Base-by-base conservation (phyloP, 2,888 invertebrate genomes). In the Arge pagana region DNA sequence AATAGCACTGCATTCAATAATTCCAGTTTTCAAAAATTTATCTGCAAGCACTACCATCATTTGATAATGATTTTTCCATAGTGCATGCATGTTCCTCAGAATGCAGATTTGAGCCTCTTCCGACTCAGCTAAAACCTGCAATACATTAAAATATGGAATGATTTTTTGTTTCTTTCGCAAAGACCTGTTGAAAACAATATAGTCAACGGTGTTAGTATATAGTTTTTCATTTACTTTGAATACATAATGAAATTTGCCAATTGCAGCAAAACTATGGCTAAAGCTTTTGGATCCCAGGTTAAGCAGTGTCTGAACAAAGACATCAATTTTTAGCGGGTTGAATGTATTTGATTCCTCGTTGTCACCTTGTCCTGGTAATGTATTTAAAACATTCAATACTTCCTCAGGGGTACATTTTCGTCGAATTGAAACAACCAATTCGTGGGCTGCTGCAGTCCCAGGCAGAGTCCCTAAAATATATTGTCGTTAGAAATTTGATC, bases 201-300 rank as follows among this genome's bases (percentile, higher is more conserved):
- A 35, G n/a, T 28, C n/a, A 8, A 35, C 16, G 15, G 18, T 11
- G 8, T 16, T 23, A 40, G n/a, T 3, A 35, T 8, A 39, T 10
- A 39, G 3, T 2, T 8, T n/a, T 28, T 31, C 23, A 19, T 37
- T 4, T 64, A 90, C 92, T 83, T 93, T 92, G 68, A 93, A 92
- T 2, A 93, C 93, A 72, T 89, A 86, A 77, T 92, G 91, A 70
- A 92, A 98, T 82, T 97, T 98, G 33, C 96, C 94, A 59, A 99
- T 91, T n/a, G 96, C 98, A 4, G 98, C 96, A 77, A 98, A 97
- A 64, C 96, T 94, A 73, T 99, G 99, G 54, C 96, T 96, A 75
- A 98, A 96, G 64, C 97, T 96, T 78, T 98, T 99, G 43, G 92
- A 91, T 26, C 96, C 98, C 52, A 97, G 81, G 74, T 94, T 91